Conservation (phyloP, 2,888 invertebrate species). For the Nomada ferruginata region DNA sequence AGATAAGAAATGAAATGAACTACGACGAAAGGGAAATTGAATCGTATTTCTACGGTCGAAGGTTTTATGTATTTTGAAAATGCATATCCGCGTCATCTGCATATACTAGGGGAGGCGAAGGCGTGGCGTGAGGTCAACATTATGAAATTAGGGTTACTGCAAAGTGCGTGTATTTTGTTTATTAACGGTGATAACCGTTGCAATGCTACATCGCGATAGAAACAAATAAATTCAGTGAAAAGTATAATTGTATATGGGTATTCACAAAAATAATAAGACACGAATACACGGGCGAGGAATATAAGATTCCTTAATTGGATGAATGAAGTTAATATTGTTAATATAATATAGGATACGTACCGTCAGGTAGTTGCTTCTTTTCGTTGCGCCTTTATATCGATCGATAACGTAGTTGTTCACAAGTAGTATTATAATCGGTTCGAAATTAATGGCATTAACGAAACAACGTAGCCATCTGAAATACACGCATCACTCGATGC, state of each 20-base stretch:
- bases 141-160: conserved; percentile 22
- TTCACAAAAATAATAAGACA: background rate
- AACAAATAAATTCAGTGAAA: background rate
- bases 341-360: conserved; percentile 23
- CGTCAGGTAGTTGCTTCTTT: conserved; percentile 5
- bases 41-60: background rate
- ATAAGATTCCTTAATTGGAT: background rate
- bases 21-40: too few relatives aligned
- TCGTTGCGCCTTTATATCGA: background rate
- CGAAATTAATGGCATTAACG: background rate
- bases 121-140: conserved; percentile 59
- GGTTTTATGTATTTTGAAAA: background rate
- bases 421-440: background rate
- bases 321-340: conserved; percentile 4
- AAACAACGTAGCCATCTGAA: background rate
- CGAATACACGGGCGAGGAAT: background rate
- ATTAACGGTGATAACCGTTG: background rate
- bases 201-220: background rate
- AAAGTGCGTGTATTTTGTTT: background rate
- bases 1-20: too few relatives aligned
- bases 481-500: conserved; percentile 41
- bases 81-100: conserved; percentile 9
- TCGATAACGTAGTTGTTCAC: background rate
- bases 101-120: conserved; percentile 28
- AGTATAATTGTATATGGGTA: background rate